phyloP scores from a whole-genome alignment of 2,797 vertebrate genomes.

The Rhadinocentrus ornatus region DNA sequence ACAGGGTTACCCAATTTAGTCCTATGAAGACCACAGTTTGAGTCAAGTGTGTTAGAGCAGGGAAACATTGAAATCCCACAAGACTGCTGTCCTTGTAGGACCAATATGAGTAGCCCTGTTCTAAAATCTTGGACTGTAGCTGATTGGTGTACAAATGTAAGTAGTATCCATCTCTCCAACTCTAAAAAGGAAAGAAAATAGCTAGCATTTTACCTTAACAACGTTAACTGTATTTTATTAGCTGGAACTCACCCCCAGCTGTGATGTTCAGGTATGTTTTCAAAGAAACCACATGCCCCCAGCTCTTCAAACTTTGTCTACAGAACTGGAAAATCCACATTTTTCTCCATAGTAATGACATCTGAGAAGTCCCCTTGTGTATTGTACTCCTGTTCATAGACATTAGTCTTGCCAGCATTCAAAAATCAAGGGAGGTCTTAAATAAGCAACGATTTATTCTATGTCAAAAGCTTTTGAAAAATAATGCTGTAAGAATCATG shows the following conservation, averaged over 20 bases:
- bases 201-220: background rate
- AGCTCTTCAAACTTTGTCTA: slow-evolving; percentile 3
- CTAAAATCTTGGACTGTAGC: too few relatives aligned
- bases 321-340: slow-evolving; percentile 73
- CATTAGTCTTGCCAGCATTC: slow-evolving; percentile 6
- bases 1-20: too few relatives aligned
- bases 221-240: background rate
- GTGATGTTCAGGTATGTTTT: slow-evolving; percentile 39
- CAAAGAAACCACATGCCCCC: slow-evolving; percentile 30
- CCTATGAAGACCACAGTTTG: too few relatives aligned
- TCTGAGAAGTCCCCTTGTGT: slow-evolving; percentile 56
- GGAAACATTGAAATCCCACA: too few relatives aligned
- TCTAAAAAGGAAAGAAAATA: too few relatives aligned
- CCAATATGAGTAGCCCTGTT: too few relatives aligned
- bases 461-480: background rate
- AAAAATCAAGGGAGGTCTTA: slow-evolving; percentile 17
- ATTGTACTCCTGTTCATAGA: slow-evolving; percentile 20
- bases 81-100: too few relatives aligned
- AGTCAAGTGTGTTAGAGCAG: too few relatives aligned
- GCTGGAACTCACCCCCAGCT: background rate
- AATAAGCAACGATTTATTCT: background rate
- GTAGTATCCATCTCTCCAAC: too few relatives aligned
- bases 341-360: slow-evolving; percentile 65
- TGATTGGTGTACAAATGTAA: too few relatives aligned
- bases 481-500: background rate